These are phyloP conservation scores for Aethina tumida DNA, from an alignment of 1,140 invertebrate genomes.

Conservation along the genomic window DNA sequence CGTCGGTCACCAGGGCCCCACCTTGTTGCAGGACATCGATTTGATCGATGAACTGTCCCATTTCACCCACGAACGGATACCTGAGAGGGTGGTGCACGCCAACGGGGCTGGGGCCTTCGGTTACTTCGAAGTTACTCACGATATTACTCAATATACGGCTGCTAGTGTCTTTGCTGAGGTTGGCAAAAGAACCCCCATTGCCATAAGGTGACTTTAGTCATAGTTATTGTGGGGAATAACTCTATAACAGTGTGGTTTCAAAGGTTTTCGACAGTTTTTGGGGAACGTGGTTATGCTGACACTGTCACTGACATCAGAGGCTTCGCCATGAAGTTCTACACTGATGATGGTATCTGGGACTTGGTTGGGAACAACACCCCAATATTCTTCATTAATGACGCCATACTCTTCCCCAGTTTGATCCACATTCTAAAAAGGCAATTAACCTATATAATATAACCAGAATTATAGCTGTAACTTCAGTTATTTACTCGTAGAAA, in stretches of 20 bases:
- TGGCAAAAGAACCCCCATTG: constrained; percentile 72
- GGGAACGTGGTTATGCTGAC: constrained; percentile 58
- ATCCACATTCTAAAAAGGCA: constrained; percentile 75
- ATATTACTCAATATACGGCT: constrained; percentile 68
- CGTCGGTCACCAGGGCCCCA: constrained; percentile 77
- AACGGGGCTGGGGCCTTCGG: constrained; percentile 97
- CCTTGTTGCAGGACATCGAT: constrained; percentile 80
- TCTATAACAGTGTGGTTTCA: neutral
- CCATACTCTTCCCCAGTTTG: constrained; percentile 72
- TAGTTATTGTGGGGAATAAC: no score
- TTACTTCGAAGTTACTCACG: constrained; percentile 86
- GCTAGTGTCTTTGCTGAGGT: constrained; percentile 70
- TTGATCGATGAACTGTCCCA: constrained; percentile 90
- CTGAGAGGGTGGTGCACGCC: constrained; percentile 95
- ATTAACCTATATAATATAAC: neutral
- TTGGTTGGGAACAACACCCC: constrained; percentile 86
- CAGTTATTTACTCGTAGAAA: constrained; percentile 41
- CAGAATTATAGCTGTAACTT: neutral
- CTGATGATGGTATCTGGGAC: constrained; percentile 88
- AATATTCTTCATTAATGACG: constrained; percentile 83
- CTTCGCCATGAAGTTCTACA: constrained; percentile 86
- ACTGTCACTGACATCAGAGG: constrained; percentile 76
- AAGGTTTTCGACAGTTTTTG: constrained; percentile 16
- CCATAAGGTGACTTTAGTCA: no score
- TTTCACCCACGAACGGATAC: constrained; percentile 91